Percentiles rank a stretch among this genome's conserved stretches.
Evolutionary conservation across 2,888 invertebrate species (phyloP).

Genomic region (Mermis nigrescens): DNA sequence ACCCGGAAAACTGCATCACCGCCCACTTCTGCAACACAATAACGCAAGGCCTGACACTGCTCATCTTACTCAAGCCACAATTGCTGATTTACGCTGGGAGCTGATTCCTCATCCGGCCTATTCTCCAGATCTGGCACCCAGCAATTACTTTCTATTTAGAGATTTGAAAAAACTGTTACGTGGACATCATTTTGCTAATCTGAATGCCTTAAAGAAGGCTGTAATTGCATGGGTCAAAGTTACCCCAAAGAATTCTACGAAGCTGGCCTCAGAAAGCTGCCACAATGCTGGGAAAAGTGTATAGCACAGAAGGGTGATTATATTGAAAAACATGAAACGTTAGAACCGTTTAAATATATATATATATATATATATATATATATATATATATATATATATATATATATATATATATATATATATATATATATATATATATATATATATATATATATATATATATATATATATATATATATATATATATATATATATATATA

Average conservation of each 20-base stretch:
- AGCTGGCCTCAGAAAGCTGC: not conserved
- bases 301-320: not conserved
- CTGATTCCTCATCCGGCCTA: conserved; percentile 17
- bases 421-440: too few relatives aligned
- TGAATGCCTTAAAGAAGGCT: not conserved
- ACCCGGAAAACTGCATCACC: conserved; percentile 8
- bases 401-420: too few relatives aligned
- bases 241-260: not conserved
- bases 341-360: too few relatives aligned
- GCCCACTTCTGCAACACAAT: conserved; percentile 16
- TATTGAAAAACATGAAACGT: not conserved
- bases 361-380: too few relatives aligned
- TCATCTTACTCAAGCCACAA: conserved; percentile 14
- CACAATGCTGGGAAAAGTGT: not conserved
- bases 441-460: too few relatives aligned
- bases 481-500: too few relatives aligned
- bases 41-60: conserved; percentile 17
- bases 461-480: too few relatives aligned
- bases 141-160: conserved; percentile 9
- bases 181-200: conserved; percentile 5
- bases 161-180: not conserved
- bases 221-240: not conserved
- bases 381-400: too few relatives aligned
- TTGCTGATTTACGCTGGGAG: conserved; percentile 13
- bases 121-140: conserved; percentile 15